These are phyloP conservation scores for Xyliphius kryptos DNA, from an alignment of 2,113 vertebrate genomes.

Conservation along the genomic window DNA sequence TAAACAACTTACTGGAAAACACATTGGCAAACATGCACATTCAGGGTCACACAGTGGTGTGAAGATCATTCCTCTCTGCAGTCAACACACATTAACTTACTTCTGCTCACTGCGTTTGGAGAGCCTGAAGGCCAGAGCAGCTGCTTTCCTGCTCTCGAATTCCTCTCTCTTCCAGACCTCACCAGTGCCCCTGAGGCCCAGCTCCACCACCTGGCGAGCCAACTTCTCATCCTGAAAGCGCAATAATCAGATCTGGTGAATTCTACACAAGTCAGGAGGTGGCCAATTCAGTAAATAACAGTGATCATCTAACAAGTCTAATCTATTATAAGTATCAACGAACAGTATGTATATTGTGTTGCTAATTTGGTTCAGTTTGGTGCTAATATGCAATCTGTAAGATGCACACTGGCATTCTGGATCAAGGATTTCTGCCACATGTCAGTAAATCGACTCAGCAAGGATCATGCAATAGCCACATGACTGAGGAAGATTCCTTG, in stretches of 20 bases:
- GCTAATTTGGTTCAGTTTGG: too few species aligned
- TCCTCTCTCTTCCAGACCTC: constrained; percentile 71
- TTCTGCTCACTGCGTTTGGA: constrained; percentile 58
- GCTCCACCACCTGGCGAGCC: constrained; percentile 74
- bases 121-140: constrained; percentile 58
- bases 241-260: constrained; percentile 41
- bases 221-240: constrained; percentile 64
- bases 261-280: too few species aligned
- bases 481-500: constrained; percentile 53
- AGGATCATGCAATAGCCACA: constrained; percentile 39
- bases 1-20: constrained; percentile 34
- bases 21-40: constrained; percentile 11
- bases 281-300: too few species aligned
- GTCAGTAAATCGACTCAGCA: constrained; percentile 20
- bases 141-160: constrained; percentile 70
- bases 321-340: too few species aligned
- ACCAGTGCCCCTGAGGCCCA: constrained; percentile 67
- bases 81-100: constrained; percentile 57
- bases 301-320: too few species aligned
- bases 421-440: constrained; percentile 36
- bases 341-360: too few species aligned
- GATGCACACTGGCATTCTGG: background rate
- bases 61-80: constrained; percentile 27
- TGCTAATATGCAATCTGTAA: background rate
- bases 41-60: constrained; percentile 22